Base-by-base conservation (phyloP, 2,888 invertebrate genomes). In the Mythimna loreyi region DNA sequence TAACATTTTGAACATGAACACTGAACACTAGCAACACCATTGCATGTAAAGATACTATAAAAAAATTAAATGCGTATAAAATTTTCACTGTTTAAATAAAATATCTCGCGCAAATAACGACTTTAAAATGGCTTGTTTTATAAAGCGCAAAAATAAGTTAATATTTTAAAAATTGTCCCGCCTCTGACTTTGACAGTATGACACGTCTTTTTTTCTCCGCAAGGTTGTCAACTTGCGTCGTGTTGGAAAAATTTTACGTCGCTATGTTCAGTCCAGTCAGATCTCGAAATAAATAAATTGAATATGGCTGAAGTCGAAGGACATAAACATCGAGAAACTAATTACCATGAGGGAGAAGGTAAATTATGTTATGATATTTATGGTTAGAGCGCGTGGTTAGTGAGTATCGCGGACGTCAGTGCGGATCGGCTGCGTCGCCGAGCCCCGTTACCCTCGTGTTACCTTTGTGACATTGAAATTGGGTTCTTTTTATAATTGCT, bases 401-500 rank as follows among this genome's bases (percentile, higher is more conserved):
- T 94, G 92, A 85, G 88, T 87, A 89, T 89, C 92, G 90, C 89
- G 87, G 84, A 85, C 88, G 86, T 86, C 83, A 75, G 89, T 85
- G 86, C 82, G 82, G 86, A 88, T 84, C 91, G 90, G 88, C 88
- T 87, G 88, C 87, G 88, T 91, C 85, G 89, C 83, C 85, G 87
- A 87, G 85, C 87, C 87, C 86, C 89, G 90, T 82, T 88, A 89
- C 92, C 94, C 94, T 94, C 95, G 94, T 94, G 95, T 93, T 92
- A 88, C 92, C 86, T 91, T 92, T 92, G 93, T 95, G 95, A 95
- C 95, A 95, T 95, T 95, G 95, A 94, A 95, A 92, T 91, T 93
- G 93, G 94, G 94, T 94, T 95, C 94, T 95, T 95, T 95, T 95
- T 95, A 94, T 94, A 95, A 92, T 94, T 94, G 93, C 94, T 95